Evolutionary conservation across 92 coral and sea anemone genomes (phyloP).

Genomic region (Scolanthus callimorphus): DNA sequence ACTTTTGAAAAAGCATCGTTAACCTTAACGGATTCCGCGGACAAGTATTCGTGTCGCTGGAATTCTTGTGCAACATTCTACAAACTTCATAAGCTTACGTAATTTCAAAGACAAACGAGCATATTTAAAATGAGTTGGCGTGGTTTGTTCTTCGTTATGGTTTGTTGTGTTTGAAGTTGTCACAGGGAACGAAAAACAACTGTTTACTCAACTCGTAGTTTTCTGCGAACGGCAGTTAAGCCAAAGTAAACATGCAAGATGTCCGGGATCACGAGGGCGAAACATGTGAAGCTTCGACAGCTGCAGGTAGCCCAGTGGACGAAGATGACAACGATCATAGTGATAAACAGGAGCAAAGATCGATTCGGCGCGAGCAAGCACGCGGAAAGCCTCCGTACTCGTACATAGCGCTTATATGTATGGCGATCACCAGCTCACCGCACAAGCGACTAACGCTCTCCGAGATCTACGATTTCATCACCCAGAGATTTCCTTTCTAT

Average conservation of each 20-base stretch:
- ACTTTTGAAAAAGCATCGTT: no score
- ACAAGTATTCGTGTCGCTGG: background rate
- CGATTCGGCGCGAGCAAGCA: background rate
- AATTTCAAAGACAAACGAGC: background rate
- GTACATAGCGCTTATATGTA: slow-evolving; percentile 80
- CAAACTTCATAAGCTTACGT: background rate
- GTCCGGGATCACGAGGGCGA: no score
- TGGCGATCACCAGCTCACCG: slow-evolving; percentile 82
- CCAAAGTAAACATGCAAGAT: no score
- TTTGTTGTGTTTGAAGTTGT: slow-evolving; percentile 1
- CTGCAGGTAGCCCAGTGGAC: background rate
- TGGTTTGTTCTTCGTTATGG: background rate
- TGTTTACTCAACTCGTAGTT: background rate
- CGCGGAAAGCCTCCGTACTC: slow-evolving; percentile 87
- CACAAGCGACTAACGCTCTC: slow-evolving; percentile 61
- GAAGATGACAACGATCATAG: no score
- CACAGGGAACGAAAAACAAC: no score
- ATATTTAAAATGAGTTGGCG: background rate
- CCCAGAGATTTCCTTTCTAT: slow-evolving; percentile 68
- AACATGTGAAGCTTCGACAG: no score
- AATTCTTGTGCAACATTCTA: slow-evolving; percentile 3
- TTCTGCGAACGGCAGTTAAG: background rate
- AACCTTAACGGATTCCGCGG: no score
- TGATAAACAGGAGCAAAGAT: no score
- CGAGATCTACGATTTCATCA: slow-evolving; percentile 69